Conservation (phyloP, 2,888 invertebrate species). For the Ernsta delagoae region DNA sequence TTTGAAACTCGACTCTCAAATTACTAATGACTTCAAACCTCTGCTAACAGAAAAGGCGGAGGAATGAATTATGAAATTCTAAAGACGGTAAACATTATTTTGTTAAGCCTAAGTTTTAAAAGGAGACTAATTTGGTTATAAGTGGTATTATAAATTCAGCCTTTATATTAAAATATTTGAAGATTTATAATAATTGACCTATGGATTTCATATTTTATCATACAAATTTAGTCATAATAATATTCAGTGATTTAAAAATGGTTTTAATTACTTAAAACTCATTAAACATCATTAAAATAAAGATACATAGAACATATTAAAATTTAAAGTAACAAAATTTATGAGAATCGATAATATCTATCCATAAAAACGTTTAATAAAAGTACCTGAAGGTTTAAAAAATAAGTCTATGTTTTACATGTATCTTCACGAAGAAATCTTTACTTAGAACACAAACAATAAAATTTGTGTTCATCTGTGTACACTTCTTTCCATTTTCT, state of each 20-base stretch:
- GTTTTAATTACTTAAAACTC: no score
- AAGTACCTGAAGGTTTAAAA: not conserved
- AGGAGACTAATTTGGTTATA: no score
- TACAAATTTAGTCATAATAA: no score
- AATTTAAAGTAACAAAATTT: no score
- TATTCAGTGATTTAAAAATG: no score
- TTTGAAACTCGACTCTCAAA: constrained; percentile 19
- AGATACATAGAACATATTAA: not conserved
- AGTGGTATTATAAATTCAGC: no score
- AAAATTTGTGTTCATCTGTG: not conserved
- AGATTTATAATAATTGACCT: no score
- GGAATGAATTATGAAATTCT: constrained; percentile 16
- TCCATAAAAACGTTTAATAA: not conserved
- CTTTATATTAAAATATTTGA: not conserved
- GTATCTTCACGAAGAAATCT: not conserved
- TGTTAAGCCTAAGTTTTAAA: not conserved
- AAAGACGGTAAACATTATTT: not conserved
- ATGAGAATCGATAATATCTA: not conserved
- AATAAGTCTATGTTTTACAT: no score
- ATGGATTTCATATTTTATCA: no score
- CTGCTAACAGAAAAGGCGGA: not conserved
- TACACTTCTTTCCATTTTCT: no score
- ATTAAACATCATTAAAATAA: no score
- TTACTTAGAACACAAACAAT: not conserved
- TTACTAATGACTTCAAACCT: constrained; percentile 28